Evolutionary conservation across 2,113 vertebrate species (phyloP).

Genomic region (Pseudorectes ferrugineus): DNA sequence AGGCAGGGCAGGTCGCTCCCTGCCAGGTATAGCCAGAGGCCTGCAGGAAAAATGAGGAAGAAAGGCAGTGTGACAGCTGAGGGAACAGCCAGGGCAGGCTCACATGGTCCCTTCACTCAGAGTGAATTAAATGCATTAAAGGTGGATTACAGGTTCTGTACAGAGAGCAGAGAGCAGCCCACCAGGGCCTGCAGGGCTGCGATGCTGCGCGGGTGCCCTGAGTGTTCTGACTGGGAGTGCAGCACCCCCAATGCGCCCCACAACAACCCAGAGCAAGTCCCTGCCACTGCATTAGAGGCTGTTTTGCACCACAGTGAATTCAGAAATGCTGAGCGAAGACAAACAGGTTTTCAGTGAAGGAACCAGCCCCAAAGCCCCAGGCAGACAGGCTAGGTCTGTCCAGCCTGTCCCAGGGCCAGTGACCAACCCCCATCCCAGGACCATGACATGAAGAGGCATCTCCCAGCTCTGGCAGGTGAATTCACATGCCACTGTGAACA

Average conservation of each 20-base stretch:
- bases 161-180: neutral
- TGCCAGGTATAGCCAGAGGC: slow-evolving; percentile 94
- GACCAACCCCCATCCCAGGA: neutral
- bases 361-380: neutral
- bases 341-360: neutral
- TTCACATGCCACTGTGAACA: neutral
- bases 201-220: neutral
- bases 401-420: neutral
- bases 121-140: neutral
- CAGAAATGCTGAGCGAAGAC: neutral
- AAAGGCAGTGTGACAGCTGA: slow-evolving; percentile 4
- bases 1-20: slow-evolving; percentile 88
- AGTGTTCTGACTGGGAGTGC: neutral
- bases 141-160: fast-evolving
- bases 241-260: neutral
- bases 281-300: neutral
- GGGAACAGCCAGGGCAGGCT: neutral
- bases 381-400: neutral
- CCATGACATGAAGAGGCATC: neutral
- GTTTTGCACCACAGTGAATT: neutral
- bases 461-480: neutral
- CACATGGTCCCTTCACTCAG: neutral
- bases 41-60: slow-evolving; percentile 67
- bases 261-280: neutral
- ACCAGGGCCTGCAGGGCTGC: neutral